Conservation (phyloP, 1,140 invertebrate genomes). For the Aradophagus sp. region DNA sequence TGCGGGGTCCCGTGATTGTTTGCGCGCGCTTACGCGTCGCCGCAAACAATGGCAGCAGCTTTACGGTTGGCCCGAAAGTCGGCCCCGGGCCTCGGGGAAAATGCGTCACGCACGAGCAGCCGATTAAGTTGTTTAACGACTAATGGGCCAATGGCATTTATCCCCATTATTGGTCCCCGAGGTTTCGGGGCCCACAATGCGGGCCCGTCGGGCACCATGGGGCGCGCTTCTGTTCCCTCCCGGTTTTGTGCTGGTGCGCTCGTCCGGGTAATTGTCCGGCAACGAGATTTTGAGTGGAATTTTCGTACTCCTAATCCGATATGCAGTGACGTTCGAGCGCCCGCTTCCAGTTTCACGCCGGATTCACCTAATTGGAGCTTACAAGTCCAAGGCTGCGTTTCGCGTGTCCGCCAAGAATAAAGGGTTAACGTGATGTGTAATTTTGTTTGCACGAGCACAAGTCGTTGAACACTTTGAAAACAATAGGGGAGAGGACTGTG, state of each 20-base stretch:
- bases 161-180: conserved; percentile 53
- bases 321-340: neutral
- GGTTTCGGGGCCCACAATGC: conserved; percentile 33
- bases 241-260: conserved; percentile 35
- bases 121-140: conserved; percentile 61
- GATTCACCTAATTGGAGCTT: conserved; percentile 1
- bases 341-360: neutral
- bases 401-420: too few relatives aligned
- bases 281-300: conserved; percentile 1
- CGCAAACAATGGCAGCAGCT: conserved; percentile 26
- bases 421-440: too few relatives aligned
- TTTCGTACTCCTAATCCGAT: conserved; percentile 12
- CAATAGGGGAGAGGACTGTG: too few relatives aligned
- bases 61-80: neutral
- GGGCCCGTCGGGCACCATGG: conserved; percentile 21
- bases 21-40: conserved; percentile 36
- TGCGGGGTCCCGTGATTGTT: conserved; percentile 27
- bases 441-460: too few relatives aligned
- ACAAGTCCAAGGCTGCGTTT: too few relatives aligned
- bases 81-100: conserved; percentile 18
- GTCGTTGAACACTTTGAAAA: too few relatives aligned
- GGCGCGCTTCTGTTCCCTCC: conserved; percentile 36
- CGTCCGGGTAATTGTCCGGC: conserved; percentile 39
- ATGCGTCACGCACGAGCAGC: conserved; percentile 51
- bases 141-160: conserved; percentile 59